These are phyloP conservation scores for Fulica atra DNA, from an alignment of 2,113 vertebrate species.

Conservation along the genomic window DNA sequence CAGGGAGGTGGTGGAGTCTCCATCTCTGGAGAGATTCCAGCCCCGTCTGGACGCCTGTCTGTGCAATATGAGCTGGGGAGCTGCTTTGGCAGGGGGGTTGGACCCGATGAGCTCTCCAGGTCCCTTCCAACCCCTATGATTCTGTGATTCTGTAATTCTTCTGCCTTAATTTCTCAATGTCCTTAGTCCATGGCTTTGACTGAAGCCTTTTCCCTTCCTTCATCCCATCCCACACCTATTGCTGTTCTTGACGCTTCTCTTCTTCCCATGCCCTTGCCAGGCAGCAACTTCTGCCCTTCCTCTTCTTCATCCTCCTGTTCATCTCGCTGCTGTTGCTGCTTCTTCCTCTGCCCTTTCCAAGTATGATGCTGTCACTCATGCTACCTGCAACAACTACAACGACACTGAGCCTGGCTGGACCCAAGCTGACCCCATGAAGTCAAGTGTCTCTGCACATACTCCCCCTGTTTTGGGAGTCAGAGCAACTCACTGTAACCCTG, in stretches of 20 bases:
- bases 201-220: neutral
- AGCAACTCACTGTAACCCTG: neutral
- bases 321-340: neutral
- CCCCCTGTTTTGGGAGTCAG: neutral
- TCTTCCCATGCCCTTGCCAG: neutral
- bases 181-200: neutral
- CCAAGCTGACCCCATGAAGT: neutral
- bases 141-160: too few relatives aligned
- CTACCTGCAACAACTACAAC: neutral
- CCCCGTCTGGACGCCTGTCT: too few relatives aligned
- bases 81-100: too few relatives aligned
- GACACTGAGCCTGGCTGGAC: neutral
- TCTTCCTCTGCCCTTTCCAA: neutral
- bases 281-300: neutral
- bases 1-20: too few relatives aligned
- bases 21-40: too few relatives aligned
- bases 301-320: neutral
- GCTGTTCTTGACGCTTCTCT: fast-evolving
- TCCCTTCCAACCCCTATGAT: too few relatives aligned
- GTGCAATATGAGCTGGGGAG: too few relatives aligned
- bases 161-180: neutral
- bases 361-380: fast-evolving
- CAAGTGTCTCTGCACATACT: neutral
- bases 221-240: neutral
- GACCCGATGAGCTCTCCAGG: too few relatives aligned